phyloP scores from a whole-genome alignment of 1,140 invertebrate species.

The Drosophila oshimai region DNA sequence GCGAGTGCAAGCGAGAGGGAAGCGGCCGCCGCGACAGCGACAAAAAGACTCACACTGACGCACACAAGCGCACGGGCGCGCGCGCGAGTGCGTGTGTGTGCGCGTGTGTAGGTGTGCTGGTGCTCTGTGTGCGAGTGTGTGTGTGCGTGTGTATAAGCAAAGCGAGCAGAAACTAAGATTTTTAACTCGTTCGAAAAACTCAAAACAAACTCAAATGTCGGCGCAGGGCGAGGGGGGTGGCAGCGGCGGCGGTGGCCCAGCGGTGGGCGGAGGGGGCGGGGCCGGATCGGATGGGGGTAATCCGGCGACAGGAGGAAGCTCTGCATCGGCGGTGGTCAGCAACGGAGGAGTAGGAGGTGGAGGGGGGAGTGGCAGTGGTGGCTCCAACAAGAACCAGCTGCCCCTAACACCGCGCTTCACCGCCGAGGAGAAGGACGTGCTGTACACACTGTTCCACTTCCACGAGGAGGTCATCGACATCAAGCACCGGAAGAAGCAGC shows the following conservation, averaged over 20 bases:
- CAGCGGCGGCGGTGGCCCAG: conserved; percentile 15
- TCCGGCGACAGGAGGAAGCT: not conserved
- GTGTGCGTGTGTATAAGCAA: conserved; percentile 51
- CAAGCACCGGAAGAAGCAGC: conserved; percentile 74
- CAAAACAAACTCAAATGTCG: conserved; percentile 43
- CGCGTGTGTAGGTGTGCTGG: not conserved
- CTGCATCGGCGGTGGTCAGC: conserved; percentile 19
- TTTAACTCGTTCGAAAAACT: conserved; percentile 28
- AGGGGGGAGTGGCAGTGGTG: not conserved
- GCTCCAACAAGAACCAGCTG: conserved; percentile 45
- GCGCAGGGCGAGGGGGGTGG: conserved; percentile 26
- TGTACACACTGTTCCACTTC: conserved; percentile 70
- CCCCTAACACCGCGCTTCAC: conserved; percentile 78
- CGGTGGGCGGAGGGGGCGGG: conserved; percentile 17
- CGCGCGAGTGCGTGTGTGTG: conserved; percentile 19
- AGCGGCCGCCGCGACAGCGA: not conserved
- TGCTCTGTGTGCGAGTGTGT: conserved; percentile 2
- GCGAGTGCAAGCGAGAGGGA: not conserved
- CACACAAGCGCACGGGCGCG: conserved; percentile 26
- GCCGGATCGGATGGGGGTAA: conserved; percentile 31
- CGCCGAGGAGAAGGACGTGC: conserved; percentile 77
- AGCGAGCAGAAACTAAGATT: conserved; percentile 17
- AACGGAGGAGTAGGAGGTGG: conserved; percentile 7
- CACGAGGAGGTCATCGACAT: conserved; percentile 82
- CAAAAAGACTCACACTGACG: conserved; percentile 42